These are phyloP conservation scores for Sesamia nonagrioides DNA, from an alignment of 1,140 invertebrate genomes.

Conservation along the genomic window DNA sequence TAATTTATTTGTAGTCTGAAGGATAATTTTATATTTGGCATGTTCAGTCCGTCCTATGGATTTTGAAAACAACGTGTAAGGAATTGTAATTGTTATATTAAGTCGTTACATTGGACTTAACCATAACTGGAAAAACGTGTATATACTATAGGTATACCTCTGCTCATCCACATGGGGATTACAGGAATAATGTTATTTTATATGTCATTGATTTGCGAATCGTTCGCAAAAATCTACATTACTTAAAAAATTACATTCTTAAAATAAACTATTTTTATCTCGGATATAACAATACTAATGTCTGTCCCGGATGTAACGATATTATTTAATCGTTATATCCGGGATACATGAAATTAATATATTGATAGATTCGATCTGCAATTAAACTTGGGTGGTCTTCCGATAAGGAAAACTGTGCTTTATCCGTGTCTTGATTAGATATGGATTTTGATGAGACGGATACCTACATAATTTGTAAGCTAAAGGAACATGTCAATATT, in stretches of 20 bases:
- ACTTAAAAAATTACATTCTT: too few species aligned
- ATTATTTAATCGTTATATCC: neutral
- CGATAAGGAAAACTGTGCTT: conserved; percentile 20
- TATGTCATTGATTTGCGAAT: too few species aligned
- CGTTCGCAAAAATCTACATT: too few species aligned
- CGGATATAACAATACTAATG: too few species aligned
- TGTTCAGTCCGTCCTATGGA: neutral
- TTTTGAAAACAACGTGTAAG: neutral
- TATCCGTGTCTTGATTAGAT: conserved; percentile 1
- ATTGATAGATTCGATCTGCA: neutral
- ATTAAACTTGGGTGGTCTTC: conserved; percentile 13
- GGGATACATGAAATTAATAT: neutral
- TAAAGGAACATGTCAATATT: neutral
- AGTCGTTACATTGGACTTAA: too few species aligned
- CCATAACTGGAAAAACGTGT: too few species aligned
- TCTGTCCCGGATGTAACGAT: too few species aligned
- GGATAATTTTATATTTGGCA: neutral
- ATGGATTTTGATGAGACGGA: neutral
- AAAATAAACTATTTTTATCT: too few species aligned
- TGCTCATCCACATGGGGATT: too few species aligned
- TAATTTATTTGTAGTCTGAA: neutral
- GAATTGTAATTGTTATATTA: too few species aligned
- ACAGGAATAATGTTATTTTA: too few species aligned
- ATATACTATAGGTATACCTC: too few species aligned
- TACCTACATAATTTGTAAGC: neutral